A percentile compares a stretch with the other conserved stretches of the same genome.
Evolutionary conservation across 2,113 vertebrate species (phyloP).

Genomic region (Melanocharis versteri): DNA sequence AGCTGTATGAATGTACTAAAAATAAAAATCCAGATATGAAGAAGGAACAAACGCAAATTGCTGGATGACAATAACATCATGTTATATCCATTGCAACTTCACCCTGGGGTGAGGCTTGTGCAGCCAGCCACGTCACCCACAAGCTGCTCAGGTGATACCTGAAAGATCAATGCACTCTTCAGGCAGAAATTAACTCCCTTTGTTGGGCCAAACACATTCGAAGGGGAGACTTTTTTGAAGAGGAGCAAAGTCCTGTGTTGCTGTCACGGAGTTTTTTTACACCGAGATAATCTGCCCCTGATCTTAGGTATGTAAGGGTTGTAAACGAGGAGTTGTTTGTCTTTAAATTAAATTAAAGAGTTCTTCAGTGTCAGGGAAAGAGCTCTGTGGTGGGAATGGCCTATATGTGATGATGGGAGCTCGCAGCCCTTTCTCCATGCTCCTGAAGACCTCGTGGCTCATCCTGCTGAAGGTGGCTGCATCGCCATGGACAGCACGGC

Average conservation of each 20-base stretch:
- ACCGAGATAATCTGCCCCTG: background rate
- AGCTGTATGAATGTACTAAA: background rate
- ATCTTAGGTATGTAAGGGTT: background rate
- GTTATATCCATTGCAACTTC: background rate
- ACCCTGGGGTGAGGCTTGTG: background rate
- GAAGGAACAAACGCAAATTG: background rate
- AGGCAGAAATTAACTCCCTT: background rate
- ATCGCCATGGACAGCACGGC: rapidly evolving
- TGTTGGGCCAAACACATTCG: background rate
- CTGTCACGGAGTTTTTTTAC: background rate
- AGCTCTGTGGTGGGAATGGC: background rate
- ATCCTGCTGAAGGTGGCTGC: background rate
- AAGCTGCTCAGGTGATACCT: background rate
- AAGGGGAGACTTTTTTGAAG: background rate
- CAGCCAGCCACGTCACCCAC: background rate
- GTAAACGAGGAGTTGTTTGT: background rate
- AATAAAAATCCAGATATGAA: background rate
- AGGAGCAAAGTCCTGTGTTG: background rate
- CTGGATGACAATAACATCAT: background rate
- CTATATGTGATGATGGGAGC: background rate
- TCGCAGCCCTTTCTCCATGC: rapidly evolving
- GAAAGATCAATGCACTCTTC: background rate
- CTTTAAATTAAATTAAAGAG: conserved; percentile 7
- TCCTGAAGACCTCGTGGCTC: background rate
- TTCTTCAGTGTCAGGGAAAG: background rate